Evolutionary conservation across 2,797 vertebrate species (phyloP).

Genomic region (Otus scops): DNA sequence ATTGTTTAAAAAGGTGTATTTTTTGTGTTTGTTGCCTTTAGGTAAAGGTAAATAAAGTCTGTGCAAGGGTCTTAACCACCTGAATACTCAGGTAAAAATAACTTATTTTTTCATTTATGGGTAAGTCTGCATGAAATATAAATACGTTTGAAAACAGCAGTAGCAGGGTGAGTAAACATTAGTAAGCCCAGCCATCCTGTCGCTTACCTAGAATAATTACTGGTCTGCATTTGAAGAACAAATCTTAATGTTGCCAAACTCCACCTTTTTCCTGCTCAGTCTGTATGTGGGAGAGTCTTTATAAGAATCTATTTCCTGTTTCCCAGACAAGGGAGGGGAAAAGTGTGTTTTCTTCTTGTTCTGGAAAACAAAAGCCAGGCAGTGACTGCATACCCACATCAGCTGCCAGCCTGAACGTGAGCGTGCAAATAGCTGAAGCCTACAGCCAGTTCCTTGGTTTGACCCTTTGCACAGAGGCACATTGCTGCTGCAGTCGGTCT

Average conservation of each 20-base stretch:
- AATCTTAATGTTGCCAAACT: constrained; percentile 39
- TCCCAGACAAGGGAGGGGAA: constrained; percentile 63
- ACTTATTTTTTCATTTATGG: not conserved
- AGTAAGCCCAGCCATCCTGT: constrained; percentile 35
- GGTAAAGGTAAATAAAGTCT: not conserved
- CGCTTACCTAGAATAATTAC: constrained; percentile 41
- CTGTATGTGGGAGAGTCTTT: constrained; percentile 38
- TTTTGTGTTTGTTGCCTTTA: not conserved
- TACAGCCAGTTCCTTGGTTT: not conserved
- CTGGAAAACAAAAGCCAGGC: constrained; percentile 49
- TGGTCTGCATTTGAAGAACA: constrained; percentile 53
- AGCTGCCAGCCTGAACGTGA: not conserved
- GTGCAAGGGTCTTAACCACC: not conserved
- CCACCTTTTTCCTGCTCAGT: constrained; percentile 61
- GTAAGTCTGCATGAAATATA: not conserved
- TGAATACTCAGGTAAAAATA: constrained; percentile 18
- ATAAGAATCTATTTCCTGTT: constrained; percentile 61
- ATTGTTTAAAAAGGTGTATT: not conserved
- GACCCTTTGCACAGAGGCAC: not conserved
- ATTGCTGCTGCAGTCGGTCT: too few species aligned
- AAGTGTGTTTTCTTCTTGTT: constrained; percentile 46
- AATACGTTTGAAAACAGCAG: constrained; percentile 10
- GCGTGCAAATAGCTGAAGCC: not conserved
- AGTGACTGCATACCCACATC: not conserved
- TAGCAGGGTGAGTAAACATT: constrained; percentile 16